phyloP scores from a whole-genome alignment of 2,113 vertebrate species.

The Sminthopsis crassicaudata region DNA sequence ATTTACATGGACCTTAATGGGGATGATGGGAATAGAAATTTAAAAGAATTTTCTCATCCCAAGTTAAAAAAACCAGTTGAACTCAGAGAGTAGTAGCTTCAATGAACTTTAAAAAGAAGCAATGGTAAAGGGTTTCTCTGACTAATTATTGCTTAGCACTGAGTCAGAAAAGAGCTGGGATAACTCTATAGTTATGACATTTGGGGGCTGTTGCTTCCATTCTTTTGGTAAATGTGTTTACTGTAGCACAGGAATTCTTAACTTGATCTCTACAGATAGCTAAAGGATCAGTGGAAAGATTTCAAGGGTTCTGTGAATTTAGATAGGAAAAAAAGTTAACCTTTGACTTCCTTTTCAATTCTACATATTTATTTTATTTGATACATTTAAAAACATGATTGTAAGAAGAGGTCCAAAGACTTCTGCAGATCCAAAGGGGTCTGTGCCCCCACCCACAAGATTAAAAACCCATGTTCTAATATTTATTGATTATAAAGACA shows the following conservation, averaged over 20 bases:
- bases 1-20: not conserved
- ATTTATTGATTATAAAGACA: not conserved
- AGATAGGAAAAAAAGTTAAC: not conserved
- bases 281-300: not conserved
- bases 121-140: not conserved
- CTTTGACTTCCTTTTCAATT: not conserved
- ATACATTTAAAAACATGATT: not conserved
- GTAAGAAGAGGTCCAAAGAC: not conserved
- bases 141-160: not conserved
- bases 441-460: not conserved
- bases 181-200: not conserved
- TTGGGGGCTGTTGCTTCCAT: not conserved
- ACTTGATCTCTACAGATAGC: not conserved
- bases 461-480: not conserved
- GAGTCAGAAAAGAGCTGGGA: not conserved
- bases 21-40: not conserved
- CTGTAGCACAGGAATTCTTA: not conserved
- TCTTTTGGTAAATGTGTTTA: not conserved
- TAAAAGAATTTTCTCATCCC: not conserved
- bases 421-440: not conserved
- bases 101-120: not conserved
- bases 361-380: no score
- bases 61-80: not conserved
- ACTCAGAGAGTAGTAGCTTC: not conserved
- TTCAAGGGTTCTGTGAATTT: not conserved